phyloP scores from a whole-genome alignment of 2,113 vertebrate species.

The Rhipidura dahli region DNA sequence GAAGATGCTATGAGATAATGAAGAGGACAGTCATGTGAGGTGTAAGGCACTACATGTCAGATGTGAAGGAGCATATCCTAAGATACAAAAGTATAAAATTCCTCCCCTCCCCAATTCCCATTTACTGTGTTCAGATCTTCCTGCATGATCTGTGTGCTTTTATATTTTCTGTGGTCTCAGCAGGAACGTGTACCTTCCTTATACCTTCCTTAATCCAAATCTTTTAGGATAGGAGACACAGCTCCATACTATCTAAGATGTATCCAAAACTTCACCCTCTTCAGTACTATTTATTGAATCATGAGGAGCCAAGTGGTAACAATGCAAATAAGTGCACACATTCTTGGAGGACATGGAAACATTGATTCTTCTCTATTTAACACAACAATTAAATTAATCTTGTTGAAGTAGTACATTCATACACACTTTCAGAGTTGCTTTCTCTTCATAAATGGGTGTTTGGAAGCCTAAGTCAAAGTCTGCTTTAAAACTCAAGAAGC shows the following conservation, averaged over 20 bases:
- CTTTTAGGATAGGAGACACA: neutral
- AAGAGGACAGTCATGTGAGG: neutral
- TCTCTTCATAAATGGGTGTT: neutral
- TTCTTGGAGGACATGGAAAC: neutral
- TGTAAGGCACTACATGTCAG: neutral
- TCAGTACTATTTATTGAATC: neutral
- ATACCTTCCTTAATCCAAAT: neutral
- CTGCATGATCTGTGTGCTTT: neutral
- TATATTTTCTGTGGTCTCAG: neutral
- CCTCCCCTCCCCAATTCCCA: neutral
- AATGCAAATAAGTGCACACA: neutral
- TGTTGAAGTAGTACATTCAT: neutral
- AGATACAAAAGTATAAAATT: neutral
- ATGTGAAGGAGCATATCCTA: neutral
- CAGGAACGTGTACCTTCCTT: neutral
- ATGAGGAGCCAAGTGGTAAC: neutral
- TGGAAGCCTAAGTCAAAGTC: neutral
- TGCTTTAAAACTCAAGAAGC: neutral
- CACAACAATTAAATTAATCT: neutral
- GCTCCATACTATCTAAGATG: neutral
- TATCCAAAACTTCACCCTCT: neutral
- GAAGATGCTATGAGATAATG: neutral
- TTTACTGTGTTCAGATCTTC: neutral
- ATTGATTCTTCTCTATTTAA: neutral
- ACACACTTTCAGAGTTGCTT: neutral